Base-by-base conservation (phyloP, 2,113 vertebrate species). In the Chaenogobius annularis region DNA sequence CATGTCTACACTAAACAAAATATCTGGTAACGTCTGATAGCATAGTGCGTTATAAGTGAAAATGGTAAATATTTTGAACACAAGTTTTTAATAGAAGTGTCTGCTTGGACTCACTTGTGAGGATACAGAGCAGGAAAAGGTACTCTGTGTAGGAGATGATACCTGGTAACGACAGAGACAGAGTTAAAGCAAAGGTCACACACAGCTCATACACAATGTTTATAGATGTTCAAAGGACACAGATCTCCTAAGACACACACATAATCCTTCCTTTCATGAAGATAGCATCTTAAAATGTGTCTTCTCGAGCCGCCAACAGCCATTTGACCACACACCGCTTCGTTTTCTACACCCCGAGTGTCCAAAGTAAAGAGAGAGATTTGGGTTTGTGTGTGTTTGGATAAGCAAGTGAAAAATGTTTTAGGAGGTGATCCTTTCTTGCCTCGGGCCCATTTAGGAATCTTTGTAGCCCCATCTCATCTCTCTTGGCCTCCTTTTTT, bases 111-210 rank as follows among this genome's bases (percentile, higher is more conserved):
- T 98, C 93, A 99, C 98, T 99, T 93, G 98, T 99, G 91, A 99
- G 93, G 93, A 99, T 98, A 92, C 97, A 98, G 87, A 99, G 94
- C 72, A 99, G 94, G 86, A 99, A 99, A 88, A 99, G 95, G 93
- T 99, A 99, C 82, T 99, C 98, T 22, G 98, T 99, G 85, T 99
- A 99, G 74, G 96, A 96, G 91, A 99, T 97, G 91, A 99, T 95
- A 90, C 98, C 97, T 99, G 77, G 54, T 76, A 92, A 90, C 63
- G 66, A 85, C 74, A 87, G 47, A 87, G 69, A 83, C 37, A 65
- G 81, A 77, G 80, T 87, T 87, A 90, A 80, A 82, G 79, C 78
- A 83, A 80, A 80, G 85, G 85, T 83, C 83, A 83, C 72, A 82
- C 72, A 68, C 40, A 77, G 70, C 40, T 78, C 79, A 69, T 50